A percentile compares a stretch with the other conserved stretches of the same genome.
Conservation (phyloP, 2,888 invertebrate species). For the Phyllotreta cruciferae region DNA sequence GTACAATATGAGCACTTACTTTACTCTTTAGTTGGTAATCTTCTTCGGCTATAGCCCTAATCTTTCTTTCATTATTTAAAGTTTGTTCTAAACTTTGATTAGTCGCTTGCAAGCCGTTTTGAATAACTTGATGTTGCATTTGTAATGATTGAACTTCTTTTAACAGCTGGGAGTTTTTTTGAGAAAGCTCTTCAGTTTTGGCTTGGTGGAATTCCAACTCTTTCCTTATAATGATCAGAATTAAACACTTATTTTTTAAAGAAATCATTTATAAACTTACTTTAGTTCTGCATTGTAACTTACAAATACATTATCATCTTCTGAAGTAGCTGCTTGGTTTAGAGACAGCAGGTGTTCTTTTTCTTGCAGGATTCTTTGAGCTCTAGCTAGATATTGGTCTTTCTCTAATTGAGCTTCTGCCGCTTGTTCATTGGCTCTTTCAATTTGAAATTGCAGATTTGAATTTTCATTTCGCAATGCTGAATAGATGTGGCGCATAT, state of each 20-base stretch:
- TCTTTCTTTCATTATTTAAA: conserved; percentile 59
- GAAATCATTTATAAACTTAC: conserved; percentile 40
- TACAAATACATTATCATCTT: conserved; percentile 45
- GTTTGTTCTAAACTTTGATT: conserved; percentile 56
- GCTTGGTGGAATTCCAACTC: conserved; percentile 61
- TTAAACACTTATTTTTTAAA: conserved; percentile 6
- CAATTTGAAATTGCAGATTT: conserved; percentile 52
- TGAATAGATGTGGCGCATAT: conserved; percentile 54
- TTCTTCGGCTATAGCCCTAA: conserved; percentile 60
- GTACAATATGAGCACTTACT: conserved; percentile 34
- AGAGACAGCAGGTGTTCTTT: conserved; percentile 74
- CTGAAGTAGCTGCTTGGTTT: conserved; percentile 44
- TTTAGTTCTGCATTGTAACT: conserved; percentile 54
- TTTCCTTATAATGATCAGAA: conserved; percentile 47
- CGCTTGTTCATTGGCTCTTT: conserved; percentile 51
- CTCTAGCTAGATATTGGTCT: conserved; percentile 79
- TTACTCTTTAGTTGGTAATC: conserved; percentile 55
- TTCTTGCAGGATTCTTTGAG: conserved; percentile 76
- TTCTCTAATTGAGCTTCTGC: conserved; percentile 64
- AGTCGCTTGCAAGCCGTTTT: conserved; percentile 57
- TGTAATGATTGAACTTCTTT: conserved; percentile 59
- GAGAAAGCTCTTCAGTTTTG: conserved; percentile 58
- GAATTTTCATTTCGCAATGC: conserved; percentile 54
- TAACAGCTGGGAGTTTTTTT: conserved; percentile 61
- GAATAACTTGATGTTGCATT: conserved; percentile 56